Evolutionary conservation across 2,888 invertebrate species (phyloP), one percentile per base, ranked within the genome.

Genomic region (Coelinius sp.): DNA sequence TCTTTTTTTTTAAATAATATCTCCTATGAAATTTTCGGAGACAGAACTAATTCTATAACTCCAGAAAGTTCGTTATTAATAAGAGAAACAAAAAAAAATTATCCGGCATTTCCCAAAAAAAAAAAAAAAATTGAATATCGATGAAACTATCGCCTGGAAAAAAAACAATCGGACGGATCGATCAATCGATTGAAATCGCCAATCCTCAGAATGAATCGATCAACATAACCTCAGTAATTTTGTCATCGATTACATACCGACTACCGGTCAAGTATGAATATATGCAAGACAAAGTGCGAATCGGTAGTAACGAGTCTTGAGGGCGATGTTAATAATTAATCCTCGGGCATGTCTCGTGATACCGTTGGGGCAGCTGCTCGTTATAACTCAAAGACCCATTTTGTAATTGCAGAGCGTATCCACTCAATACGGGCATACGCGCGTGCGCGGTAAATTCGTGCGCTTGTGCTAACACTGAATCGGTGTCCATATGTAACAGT

Each of bases 301-400:
- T 65, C 27, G 65, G 25, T 22, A 25, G 53, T 63, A 63, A 64
- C 56, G 52, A 44, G 44, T 10, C 56, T 10, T 20, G 17, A 27
- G 41, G n/a, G 56, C 31, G 44, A 66, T 56, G 25, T 65, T 56
- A 27, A 66, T 65, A 70, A 70, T 70, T 70, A 70, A 70, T 70
- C 65, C 56, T 31, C 25, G 27, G 65, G 22, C 56, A 65, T 65
- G 59, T 69, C 53, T 65, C 56, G 25, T 56, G 64, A 63, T 41
- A 35, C 27, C 56, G 65, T 53, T 25, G 27, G 41, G 38, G 46
- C 70, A 70, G 65, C 70, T 70, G 70, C 56, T 66, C 65, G 56
- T 65, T 70, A 56, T 70, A 41, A 63, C 38, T 41, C 63, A 20
- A 8, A 35, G 25, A 62, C n/a, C 52, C 53, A 70, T 64, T 64